These are phyloP conservation scores for Alloplasta piceator DNA, from an alignment of 2,888 invertebrate species.

Conservation along the genomic window DNA sequence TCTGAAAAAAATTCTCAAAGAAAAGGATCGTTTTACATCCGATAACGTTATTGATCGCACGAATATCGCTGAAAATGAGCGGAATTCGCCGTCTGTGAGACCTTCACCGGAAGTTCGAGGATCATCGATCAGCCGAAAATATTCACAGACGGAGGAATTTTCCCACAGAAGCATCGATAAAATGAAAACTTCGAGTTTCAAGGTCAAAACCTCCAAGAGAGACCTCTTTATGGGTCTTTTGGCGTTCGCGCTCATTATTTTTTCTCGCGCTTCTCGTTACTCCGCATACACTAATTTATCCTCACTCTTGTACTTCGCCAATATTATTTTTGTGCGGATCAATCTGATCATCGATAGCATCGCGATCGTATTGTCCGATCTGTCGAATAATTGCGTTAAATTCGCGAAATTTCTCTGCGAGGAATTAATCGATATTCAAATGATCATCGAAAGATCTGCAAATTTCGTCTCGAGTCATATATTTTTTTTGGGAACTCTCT, in stretches of 20 bases:
- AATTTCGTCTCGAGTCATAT: slow-evolving; percentile 24
- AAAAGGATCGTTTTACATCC: too few species aligned
- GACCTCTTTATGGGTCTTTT: slow-evolving; percentile 64
- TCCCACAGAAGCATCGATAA: slow-evolving; percentile 33
- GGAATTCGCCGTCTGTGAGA: too few species aligned
- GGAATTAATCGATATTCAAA: neutral
- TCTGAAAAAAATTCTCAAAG: too few species aligned
- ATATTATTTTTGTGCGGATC: neutral
- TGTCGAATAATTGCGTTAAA: neutral
- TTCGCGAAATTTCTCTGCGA: neutral
- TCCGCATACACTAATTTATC: neutral
- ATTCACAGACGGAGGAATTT: slow-evolving; percentile 60
- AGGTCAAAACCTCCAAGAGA: slow-evolving; percentile 5
- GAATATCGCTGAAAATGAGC: too few species aligned
- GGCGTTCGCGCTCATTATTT: slow-evolving; percentile 29
- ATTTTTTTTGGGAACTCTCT: slow-evolving; percentile 29
- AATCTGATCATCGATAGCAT: neutral
- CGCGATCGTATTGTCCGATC: neutral
- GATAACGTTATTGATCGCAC: too few species aligned
- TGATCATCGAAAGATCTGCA: neutral
- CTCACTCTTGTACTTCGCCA: neutral
- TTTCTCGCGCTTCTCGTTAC: slow-evolving; percentile 12
- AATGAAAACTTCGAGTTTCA: neutral
- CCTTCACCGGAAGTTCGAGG: too few species aligned
- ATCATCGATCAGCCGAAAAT: neutral